phyloP scores from a whole-genome alignment of 2,888 invertebrate species.

The Holacanthella duospinosa region DNA sequence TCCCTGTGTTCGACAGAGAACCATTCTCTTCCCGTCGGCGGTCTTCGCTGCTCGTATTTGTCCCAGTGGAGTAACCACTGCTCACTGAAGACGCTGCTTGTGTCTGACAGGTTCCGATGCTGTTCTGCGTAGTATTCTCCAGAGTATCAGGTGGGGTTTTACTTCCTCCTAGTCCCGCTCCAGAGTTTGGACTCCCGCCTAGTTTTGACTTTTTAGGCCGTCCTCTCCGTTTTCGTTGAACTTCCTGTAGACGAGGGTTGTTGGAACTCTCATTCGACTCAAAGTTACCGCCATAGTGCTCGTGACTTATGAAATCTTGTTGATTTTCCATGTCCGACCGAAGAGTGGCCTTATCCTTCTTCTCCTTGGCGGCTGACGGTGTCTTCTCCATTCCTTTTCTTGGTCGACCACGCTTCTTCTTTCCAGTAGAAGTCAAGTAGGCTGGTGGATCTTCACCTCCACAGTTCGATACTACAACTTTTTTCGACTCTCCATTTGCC shows the following conservation, averaged over 20 bases:
- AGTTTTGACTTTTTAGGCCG: slow-evolving; percentile 74
- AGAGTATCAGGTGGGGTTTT: slow-evolving; percentile 30
- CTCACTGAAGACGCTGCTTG: slow-evolving; percentile 36
- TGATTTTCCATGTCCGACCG: slow-evolving; percentile 1
- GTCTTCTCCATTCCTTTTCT: slow-evolving; percentile 38
- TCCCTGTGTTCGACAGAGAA: slow-evolving; percentile 39
- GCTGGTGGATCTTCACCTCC: slow-evolving; percentile 11
- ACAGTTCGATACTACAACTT: not conserved
- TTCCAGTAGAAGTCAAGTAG: slow-evolving; percentile 46
- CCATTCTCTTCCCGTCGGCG: slow-evolving; percentile 33
- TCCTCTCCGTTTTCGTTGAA: slow-evolving; percentile 60
- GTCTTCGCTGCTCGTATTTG: slow-evolving; percentile 35
- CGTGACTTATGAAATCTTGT: not conserved
- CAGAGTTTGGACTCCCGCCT: slow-evolving; percentile 53
- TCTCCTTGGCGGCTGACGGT: slow-evolving; percentile 8
- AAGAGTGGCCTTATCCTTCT: slow-evolving; percentile 2
- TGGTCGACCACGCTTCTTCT: slow-evolving; percentile 71
- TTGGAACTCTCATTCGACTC: slow-evolving; percentile 9
- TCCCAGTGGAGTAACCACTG: slow-evolving; percentile 38
- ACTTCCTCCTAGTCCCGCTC: slow-evolving; percentile 40
- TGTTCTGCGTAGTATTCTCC: slow-evolving; percentile 27
- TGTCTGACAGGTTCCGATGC: slow-evolving; percentile 31
- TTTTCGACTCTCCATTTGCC: slow-evolving; percentile 11
- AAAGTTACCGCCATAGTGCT: slow-evolving; percentile 2
- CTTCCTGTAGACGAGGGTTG: slow-evolving; percentile 9